Evolutionary conservation across 30 jellyfish, hydroid and myxozoan genomes (phyloP), one percentile per base, ranked within the genome.

Genomic region (Catostylus mosaicus): DNA sequence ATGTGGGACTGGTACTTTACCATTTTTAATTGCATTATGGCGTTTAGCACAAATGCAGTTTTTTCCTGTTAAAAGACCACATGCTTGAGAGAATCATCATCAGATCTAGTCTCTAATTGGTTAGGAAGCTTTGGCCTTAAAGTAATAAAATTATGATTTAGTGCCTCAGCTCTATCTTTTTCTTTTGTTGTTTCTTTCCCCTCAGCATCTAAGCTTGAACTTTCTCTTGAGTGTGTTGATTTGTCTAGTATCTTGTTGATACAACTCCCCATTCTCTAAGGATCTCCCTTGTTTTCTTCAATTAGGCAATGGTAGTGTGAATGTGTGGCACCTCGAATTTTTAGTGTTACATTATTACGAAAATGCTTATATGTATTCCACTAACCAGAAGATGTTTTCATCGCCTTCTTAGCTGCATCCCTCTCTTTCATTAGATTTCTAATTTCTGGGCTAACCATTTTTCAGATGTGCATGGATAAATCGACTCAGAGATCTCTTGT

Each of bases 121-220:
- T 34, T 46, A 24, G 85, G 78, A 18, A 73, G 85, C 45, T 70
- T 70, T 70, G 83, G 80, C 18, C 68, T 29, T 27, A 67, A 10
- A 8, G 80, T n/a, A 31, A 31, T 29, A 67, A 67, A 67, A 27
- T 67, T 18, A 10, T 12, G 63, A 67, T 67, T 67, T 9, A 67
- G 80, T 30, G 83, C 83, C 30, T 73, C 85, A 46, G 85, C 85
- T 29, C 38, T 73, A 52, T 73, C 85, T 46, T 48, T 52, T 73
- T 73, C 80, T 3, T 76, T 76, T 60, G 88, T 57, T 24, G 52
- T 6, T 37, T 10, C 52, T 52, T 30, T 23, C 70, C 86, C 86
- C 48, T 74, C 75, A 47, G n/a, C n/a, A 74, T 7, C 79, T 74
- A 66, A 31, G 19, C 82, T 69, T 61, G 82, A 69, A 26, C 14